Evolutionary conservation across 2,888 invertebrate genomes (phyloP).

Genomic region (Sminthurinus aureus): DNA sequence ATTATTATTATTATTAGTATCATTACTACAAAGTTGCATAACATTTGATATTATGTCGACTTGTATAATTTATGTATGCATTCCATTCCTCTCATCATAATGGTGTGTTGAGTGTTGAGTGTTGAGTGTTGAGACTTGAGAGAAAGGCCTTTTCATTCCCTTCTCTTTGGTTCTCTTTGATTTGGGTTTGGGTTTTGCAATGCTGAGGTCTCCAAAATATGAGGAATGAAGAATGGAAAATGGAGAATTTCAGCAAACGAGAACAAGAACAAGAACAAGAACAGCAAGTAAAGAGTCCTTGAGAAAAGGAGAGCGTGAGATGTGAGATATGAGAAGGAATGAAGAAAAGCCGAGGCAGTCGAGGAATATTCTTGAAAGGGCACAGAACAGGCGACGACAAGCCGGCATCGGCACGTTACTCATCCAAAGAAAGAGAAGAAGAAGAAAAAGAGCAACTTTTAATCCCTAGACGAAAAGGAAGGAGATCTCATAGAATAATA

Average conservation of each 20-base stretch:
- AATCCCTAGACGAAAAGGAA: conserved; percentile 2
- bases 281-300: neutral
- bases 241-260: neutral
- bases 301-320: neutral
- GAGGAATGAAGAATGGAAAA: neutral
- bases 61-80: neutral
- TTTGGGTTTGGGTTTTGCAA: too few species aligned
- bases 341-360: neutral
- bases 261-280: neutral
- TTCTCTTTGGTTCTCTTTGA: too few species aligned
- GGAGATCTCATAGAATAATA: conserved; percentile 11
- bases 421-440: neutral
- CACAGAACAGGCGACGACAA: too few species aligned
- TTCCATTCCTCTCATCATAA: too few species aligned
- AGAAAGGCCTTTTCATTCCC: too few species aligned
- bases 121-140: too few species aligned
- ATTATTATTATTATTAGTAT: neutral
- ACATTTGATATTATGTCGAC: neutral
- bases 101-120: too few species aligned
- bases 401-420: neutral
- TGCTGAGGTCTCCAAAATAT: neutral
- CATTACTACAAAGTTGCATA: neutral
- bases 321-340: neutral
- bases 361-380: too few species aligned
- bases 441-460: conserved; percentile 5